phyloP scores from a whole-genome alignment of 2,888 invertebrate species.

The Hirtodrosophila alboralis region DNA sequence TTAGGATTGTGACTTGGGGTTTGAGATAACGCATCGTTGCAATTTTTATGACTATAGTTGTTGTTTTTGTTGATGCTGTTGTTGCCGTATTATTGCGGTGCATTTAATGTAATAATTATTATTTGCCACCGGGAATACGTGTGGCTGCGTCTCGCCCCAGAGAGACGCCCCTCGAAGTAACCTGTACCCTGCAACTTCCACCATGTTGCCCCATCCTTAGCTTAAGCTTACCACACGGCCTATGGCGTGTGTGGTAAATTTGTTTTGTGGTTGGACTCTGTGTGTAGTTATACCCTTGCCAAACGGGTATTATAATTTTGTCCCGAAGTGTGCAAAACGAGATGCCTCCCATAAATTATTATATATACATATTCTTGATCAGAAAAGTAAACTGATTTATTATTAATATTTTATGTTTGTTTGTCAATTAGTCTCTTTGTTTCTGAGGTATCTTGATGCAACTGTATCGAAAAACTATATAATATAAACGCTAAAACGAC shows the following conservation, averaged over 20 bases:
- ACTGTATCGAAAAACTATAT: too few relatives aligned
- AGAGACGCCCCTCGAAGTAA: constrained; percentile 24
- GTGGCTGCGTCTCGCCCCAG: constrained; percentile 61
- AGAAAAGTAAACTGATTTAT: too few relatives aligned
- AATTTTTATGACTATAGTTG: constrained; percentile 61
- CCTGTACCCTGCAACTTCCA: not conserved
- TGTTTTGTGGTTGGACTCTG: constrained; percentile 49
- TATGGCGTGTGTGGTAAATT: constrained; percentile 72
- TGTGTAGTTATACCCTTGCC: too few relatives aligned
- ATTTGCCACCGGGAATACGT: constrained; percentile 83
- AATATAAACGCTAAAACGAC: too few relatives aligned
- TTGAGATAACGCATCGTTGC: constrained; percentile 47
- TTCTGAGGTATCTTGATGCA: too few relatives aligned
- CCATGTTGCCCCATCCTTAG: not conserved
- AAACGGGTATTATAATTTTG: too few relatives aligned
- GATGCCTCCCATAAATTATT: too few relatives aligned
- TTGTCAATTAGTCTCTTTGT: too few relatives aligned
- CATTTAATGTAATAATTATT: constrained; percentile 83
- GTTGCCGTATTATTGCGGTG: constrained; percentile 74
- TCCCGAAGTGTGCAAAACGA: too few relatives aligned
- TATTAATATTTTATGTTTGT: too few relatives aligned
- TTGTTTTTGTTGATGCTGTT: constrained; percentile 42
- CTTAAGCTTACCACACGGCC: constrained; percentile 14
- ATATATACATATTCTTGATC: too few relatives aligned
- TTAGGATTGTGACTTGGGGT: too few relatives aligned